phyloP scores from a whole-genome alignment of 2,113 vertebrate genomes.

The Machaerirhynchus nigripectus region DNA sequence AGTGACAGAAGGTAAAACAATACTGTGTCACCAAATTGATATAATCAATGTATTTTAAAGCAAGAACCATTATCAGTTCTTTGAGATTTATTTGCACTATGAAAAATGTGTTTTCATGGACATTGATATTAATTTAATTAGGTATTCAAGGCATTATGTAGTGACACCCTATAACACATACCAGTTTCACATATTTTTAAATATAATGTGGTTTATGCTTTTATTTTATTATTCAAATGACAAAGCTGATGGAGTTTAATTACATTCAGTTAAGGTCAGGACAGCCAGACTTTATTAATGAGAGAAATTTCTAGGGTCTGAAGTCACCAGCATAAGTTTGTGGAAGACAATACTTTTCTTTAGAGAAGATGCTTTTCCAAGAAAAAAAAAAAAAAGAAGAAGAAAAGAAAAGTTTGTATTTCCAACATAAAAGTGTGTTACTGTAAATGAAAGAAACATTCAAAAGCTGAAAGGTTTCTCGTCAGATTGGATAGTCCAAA shows the following conservation, averaged over 20 bases:
- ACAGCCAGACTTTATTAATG: not conserved
- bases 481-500: not conserved
- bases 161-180: not conserved
- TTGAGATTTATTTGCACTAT: not conserved
- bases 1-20: not conserved
- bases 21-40: not conserved
- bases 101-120: not conserved
- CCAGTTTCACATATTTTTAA: not conserved
- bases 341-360: not conserved
- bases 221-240: not conserved
- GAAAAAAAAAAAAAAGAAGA: fast-evolving
- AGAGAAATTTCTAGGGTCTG: not conserved
- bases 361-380: not conserved
- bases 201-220: not conserved
- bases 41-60: not conserved
- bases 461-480: not conserved
- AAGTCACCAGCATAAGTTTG: not conserved
- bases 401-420: not conserved
- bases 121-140: not conserved
- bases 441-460: not conserved
- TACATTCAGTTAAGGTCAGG: not conserved
- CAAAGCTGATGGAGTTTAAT: not conserved
- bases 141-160: not conserved
- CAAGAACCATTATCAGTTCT: not conserved
- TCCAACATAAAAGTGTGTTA: not conserved